Evolutionary conservation across 2,113 vertebrate genomes (phyloP).

Genomic region (Saccopteryx bilineata): DNA sequence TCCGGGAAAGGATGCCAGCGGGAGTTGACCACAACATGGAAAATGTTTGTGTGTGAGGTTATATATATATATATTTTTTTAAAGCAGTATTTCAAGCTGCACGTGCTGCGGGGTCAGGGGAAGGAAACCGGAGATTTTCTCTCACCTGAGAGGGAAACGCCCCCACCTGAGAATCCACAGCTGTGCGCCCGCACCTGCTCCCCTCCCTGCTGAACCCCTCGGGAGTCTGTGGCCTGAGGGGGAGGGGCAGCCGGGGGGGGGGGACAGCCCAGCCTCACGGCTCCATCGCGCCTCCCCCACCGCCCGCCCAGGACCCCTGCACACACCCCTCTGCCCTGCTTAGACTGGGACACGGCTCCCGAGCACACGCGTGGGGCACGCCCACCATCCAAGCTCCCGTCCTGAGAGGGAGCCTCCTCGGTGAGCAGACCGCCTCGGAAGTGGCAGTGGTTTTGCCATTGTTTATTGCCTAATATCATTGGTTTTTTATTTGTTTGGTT

Average conservation of each 20-base stretch:
- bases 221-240: rapidly evolving
- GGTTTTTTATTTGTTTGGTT: too few relatives aligned
- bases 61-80: too few relatives aligned
- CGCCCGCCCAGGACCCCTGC: rapidly evolving
- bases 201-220: rapidly evolving
- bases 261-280: rapidly evolving
- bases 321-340: rapidly evolving
- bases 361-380: rapidly evolving
- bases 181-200: too few relatives aligned
- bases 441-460: neutral
- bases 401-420: neutral
- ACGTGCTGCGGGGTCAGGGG: rapidly evolving
- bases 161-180: rapidly evolving
- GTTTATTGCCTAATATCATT: too few relatives aligned
- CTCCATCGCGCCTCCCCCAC: rapidly evolving
- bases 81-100: rapidly evolving
- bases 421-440: rapidly evolving
- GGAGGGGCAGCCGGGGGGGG: neutral
- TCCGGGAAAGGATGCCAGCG: rapidly evolving
- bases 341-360: rapidly evolving
- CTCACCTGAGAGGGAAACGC: neutral
- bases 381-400: rapidly evolving
- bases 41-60: rapidly evolving
- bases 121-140: neutral
- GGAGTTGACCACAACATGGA: rapidly evolving